These are phyloP conservation scores for Luperina testacea DNA, from an alignment of 2,888 invertebrate genomes.

Conservation along the genomic window DNA sequence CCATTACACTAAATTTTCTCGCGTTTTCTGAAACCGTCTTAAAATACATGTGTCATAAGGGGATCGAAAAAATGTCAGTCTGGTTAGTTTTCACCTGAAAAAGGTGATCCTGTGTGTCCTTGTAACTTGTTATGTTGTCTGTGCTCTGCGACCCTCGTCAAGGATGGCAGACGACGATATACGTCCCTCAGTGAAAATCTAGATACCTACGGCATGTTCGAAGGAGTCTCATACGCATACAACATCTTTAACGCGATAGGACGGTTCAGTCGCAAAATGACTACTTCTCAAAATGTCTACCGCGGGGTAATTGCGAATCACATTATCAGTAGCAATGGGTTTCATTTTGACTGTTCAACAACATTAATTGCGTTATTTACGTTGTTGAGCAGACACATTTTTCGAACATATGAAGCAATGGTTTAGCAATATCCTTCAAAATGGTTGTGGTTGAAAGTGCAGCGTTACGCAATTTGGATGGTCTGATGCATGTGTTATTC, in stretches of 20 bases:
- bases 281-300: neutral
- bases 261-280: neutral
- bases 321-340: neutral
- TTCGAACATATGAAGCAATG: neutral
- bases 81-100: conserved; percentile 6
- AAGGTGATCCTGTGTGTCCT: conserved; percentile 7
- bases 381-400: no score
- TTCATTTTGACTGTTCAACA: neutral
- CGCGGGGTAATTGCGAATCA: neutral
- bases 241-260: neutral
- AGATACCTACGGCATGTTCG: neutral
- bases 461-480: no score
- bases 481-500: neutral
- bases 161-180: neutral
- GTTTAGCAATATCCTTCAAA: neutral
- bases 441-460: no score
- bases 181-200: neutral
- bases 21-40: no score
- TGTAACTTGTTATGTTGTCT: conserved; percentile 16
- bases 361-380: neutral
- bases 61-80: conserved; percentile 1
- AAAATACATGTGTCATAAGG: neutral
- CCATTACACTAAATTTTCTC: neutral
- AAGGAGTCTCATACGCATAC: neutral
- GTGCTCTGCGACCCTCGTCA: conserved; percentile 19